Conservation (phyloP, 2,113 vertebrate genomes). For the Rhea americana region DNA sequence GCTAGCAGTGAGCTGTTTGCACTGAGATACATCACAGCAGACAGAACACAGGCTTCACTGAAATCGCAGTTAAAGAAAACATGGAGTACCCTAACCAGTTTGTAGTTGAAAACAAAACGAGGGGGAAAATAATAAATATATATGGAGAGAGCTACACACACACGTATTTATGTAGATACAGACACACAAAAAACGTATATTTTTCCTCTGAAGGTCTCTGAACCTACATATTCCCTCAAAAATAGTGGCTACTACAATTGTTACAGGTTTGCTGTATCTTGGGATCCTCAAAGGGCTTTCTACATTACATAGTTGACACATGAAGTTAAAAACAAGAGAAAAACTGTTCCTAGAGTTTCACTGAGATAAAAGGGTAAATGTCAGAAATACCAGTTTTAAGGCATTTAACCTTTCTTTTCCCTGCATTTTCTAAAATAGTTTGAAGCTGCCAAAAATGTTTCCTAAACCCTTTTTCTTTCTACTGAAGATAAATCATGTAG, state of each 20-base stretch:
- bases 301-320: fast-evolving
- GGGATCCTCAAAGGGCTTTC: not conserved
- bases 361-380: conserved; percentile 13
- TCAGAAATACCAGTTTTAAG: conserved; percentile 20
- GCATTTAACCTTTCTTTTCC: not conserved
- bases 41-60: conserved; percentile 85
- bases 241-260: not conserved
- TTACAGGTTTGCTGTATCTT: not conserved
- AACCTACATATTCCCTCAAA: not conserved
- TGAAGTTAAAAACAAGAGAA: not conserved
- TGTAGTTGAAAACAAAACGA: conserved; percentile 32
- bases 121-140: not conserved
- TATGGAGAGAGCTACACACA: no score
- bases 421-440: conserved; percentile 1
- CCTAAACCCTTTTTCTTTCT: not conserved
- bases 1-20: conserved; percentile 90
- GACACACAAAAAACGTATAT: no score
- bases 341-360: not conserved
- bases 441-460: conserved; percentile 34
- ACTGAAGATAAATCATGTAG: conserved; percentile 14
- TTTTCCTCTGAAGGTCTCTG: not conserved
- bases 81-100: not conserved
- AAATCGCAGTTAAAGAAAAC: conserved; percentile 80
- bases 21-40: conserved; percentile 89
- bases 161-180: no score